These are phyloP conservation scores for Thripadectes ignobilis DNA, from an alignment of 2,797 vertebrate genomes.

Conservation along the genomic window DNA sequence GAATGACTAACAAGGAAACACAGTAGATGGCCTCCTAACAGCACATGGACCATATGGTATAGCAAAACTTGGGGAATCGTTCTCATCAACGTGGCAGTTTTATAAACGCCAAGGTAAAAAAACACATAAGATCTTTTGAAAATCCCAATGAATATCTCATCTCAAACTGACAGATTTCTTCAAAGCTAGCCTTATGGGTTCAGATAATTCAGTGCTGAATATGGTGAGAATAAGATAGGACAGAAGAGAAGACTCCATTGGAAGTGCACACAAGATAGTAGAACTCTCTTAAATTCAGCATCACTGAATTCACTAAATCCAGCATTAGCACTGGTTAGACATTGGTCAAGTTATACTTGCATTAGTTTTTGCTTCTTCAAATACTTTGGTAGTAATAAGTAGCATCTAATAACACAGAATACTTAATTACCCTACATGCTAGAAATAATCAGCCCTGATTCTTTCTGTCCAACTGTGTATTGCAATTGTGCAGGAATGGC, in stretches of 20 bases:
- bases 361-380: not conserved
- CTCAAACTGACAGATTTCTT: constrained; percentile 22
- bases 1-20: constrained; percentile 69
- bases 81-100: constrained; percentile 55
- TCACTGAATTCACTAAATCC: not conserved
- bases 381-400: not conserved
- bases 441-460: not conserved
- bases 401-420: not conserved
- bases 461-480: not conserved
- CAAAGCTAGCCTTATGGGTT: not conserved
- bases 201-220: not conserved
- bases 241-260: not conserved
- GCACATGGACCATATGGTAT: constrained; percentile 52
- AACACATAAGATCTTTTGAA: not conserved
- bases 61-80: constrained; percentile 42
- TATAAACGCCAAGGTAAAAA: constrained; percentile 51
- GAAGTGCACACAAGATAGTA: not conserved
- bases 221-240: not conserved
- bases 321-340: not conserved
- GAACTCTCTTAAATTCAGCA: not conserved
- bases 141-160: constrained; percentile 20
- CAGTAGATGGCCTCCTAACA: constrained; percentile 57
- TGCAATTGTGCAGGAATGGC: not conserved
- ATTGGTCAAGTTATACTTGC: not conserved
- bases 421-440: not conserved